phyloP scores from a whole-genome alignment of 2,797 vertebrate species.

The Mionectes olivaceus region DNA sequence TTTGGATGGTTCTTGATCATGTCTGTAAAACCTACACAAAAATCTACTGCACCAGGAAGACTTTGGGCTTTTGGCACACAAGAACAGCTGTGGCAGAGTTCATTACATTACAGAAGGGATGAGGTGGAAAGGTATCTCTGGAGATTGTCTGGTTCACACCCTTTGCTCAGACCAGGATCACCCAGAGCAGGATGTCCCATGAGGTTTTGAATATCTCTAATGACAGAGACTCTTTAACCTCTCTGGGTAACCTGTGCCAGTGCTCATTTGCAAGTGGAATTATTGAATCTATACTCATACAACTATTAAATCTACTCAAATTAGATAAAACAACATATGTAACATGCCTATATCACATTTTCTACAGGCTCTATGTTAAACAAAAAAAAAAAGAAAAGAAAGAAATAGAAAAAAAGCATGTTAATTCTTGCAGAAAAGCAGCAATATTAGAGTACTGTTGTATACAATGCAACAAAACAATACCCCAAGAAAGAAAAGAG shows the following conservation, averaged over 20 bases:
- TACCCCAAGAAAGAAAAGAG: neutral
- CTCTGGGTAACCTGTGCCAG: neutral
- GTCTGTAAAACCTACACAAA: neutral
- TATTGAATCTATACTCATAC: neutral
- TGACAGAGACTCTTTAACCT: neutral
- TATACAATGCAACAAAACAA: neutral
- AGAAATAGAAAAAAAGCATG: fast-evolving
- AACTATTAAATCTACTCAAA: neutral
- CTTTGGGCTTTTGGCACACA: neutral
- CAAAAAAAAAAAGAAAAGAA: neutral
- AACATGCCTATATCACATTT: neutral
- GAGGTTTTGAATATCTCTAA: neutral
- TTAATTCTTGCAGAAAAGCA: neutral
- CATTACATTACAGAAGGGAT: neutral
- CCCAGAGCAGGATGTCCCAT: neutral
- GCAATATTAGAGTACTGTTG: neutral
- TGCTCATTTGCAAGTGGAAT: neutral
- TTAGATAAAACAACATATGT: neutral
- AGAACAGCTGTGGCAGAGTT: neutral
- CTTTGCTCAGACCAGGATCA: neutral
- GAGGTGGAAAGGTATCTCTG: neutral
- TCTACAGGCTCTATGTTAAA: neutral
- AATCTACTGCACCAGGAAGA: neutral
- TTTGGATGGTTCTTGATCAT: neutral
- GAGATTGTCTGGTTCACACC: neutral